These are phyloP conservation scores for Heliopora coerulea DNA, from an alignment of 92 coral and sea anemone genomes.

Conservation along the genomic window DNA sequence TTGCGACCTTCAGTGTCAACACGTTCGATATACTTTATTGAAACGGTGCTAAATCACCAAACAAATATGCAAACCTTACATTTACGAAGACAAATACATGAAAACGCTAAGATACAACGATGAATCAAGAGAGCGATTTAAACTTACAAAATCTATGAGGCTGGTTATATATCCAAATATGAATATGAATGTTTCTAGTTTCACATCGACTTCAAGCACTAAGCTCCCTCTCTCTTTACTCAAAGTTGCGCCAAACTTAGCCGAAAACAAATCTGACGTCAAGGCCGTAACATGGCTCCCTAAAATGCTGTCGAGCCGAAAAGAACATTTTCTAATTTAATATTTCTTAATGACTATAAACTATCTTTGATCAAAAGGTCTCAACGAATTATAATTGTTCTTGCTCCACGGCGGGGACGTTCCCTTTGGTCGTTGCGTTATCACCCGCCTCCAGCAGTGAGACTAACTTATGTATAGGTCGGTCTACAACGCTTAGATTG, in stretches of 20 bases:
- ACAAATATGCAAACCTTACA: too few relatives aligned
- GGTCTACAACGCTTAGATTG: not conserved
- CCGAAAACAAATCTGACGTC: constrained; percentile 1
- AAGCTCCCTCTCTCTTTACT: too few relatives aligned
- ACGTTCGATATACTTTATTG: too few relatives aligned
- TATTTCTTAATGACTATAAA: not conserved
- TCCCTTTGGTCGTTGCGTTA: constrained; percentile 31
- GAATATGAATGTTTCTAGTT: too few relatives aligned
- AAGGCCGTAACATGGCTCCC: constrained; percentile 42
- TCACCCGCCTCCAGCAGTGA: not conserved
- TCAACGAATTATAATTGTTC: not conserved
- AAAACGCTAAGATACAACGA: too few relatives aligned
- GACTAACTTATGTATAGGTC: constrained; percentile 40
- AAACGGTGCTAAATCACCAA: too few relatives aligned
- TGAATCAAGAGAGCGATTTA: too few relatives aligned
- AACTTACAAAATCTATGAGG: too few relatives aligned
- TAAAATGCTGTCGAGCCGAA: not conserved
- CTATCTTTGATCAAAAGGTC: not conserved
- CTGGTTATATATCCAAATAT: too few relatives aligned
- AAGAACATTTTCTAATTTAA: constrained; percentile 11
- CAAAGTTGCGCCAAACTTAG: not conserved
- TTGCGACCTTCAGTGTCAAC: too few relatives aligned
- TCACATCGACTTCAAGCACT: too few relatives aligned
- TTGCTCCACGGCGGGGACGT: constrained; percentile 41
- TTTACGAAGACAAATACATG: too few relatives aligned